Conservation (phyloP, 64 coral and sea anemone species). For the Pachyseris speciosa region DNA sequence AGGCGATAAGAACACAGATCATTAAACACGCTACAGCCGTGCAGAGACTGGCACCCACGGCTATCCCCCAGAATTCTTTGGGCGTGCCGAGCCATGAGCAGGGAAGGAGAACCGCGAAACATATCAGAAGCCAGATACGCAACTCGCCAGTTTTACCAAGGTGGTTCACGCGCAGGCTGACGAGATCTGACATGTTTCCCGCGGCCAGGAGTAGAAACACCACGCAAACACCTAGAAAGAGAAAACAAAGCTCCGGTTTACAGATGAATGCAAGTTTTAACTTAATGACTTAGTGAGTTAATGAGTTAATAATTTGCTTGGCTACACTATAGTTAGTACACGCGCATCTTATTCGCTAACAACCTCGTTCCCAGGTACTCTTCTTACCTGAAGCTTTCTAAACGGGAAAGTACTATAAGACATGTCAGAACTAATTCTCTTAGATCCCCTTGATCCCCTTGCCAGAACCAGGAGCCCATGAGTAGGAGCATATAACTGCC, state of each 20-base stretch:
- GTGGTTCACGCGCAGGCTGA: constrained; percentile 53
- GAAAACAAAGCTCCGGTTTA: background rate
- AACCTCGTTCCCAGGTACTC: no score
- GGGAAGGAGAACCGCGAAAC: constrained; percentile 74
- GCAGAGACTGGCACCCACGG: constrained; percentile 78
- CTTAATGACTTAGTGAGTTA: no score
- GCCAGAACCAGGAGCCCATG: no score
- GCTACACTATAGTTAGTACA: no score
- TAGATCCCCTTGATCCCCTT: no score
- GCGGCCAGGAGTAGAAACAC: constrained; percentile 93
- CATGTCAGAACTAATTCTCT: no score
- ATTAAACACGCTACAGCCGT: constrained; percentile 87
- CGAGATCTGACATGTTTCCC: constrained; percentile 73
- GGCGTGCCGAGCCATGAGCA: constrained; percentile 93
- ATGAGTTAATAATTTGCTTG: no score
- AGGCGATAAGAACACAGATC: constrained; percentile 73
- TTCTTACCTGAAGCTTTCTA: no score
- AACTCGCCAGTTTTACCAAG: constrained; percentile 28
- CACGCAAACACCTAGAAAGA: constrained; percentile 73
- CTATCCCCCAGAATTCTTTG: constrained; percentile 95
- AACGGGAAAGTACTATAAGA: no score
- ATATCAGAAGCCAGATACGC: constrained; percentile 85
- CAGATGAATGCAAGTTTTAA: no score
- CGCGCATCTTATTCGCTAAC: no score
- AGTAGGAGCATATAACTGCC: no score